A percentile compares a stretch with the other conserved stretches of the same genome.
These are phyloP conservation scores for Gonatopus flavifemur DNA, from an alignment of 1,140 invertebrate genomes.

Conservation along the genomic window DNA sequence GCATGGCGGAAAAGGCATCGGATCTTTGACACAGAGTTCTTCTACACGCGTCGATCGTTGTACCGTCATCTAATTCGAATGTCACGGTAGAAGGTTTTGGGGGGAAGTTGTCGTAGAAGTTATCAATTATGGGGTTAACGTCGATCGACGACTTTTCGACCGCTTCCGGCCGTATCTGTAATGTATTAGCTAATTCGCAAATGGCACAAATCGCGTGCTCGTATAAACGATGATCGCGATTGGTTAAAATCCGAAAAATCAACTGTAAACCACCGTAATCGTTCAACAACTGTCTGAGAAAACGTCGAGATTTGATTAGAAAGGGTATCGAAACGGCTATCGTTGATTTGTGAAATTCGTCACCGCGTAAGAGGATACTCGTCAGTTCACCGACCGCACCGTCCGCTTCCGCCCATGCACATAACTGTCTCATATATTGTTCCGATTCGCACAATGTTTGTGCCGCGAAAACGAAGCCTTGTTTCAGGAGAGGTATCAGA, in stretches of 20 bases:
- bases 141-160: constrained; percentile 16
- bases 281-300: constrained; percentile 34
- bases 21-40: constrained; percentile 65
- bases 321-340: constrained; percentile 52
- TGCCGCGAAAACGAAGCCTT: constrained; percentile 49
- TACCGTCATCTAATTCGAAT: constrained; percentile 67
- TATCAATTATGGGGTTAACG: neutral
- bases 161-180: constrained; percentile 36
- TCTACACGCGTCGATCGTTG: constrained; percentile 62
- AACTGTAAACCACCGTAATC: constrained; percentile 41
- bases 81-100: constrained; percentile 52
- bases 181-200: constrained; percentile 36
- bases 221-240: constrained; percentile 34
- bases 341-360: constrained; percentile 37
- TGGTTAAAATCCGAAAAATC: constrained; percentile 39
- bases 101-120: constrained; percentile 16
- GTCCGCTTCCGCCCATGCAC: constrained; percentile 38
- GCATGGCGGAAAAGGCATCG: constrained; percentile 67
- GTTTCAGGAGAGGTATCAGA: constrained; percentile 45
- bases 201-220: constrained; percentile 47
- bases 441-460: constrained; percentile 39
- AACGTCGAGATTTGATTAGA: constrained; percentile 37
- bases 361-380: constrained; percentile 37
- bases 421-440: constrained; percentile 33
- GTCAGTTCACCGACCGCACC: constrained; percentile 44